Evolutionary conservation across 2,113 vertebrate genomes (phyloP), one percentile per base, ranked within the genome.

Genomic region (Crotalus horridus): DNA sequence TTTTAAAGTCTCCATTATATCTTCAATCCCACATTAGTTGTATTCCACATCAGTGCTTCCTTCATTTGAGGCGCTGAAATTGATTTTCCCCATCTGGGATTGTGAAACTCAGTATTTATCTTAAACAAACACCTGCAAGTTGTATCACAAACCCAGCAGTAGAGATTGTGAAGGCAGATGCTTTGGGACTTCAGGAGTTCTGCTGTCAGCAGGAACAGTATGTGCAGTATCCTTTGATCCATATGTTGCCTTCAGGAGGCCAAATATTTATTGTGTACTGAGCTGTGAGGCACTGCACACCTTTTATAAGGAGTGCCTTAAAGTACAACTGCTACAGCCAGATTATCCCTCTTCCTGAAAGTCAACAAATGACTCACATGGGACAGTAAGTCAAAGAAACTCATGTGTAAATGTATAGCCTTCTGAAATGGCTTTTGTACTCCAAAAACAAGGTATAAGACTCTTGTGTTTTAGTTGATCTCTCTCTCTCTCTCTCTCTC

Each of bases 1-100:
- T 94, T 93, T 85, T 89, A 90, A 56, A 90, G 94, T 55, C 94
- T 95, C 94, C 92, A 94, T 94, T 85, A 94, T 43, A 48, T 17
- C 6, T 58, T 90, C 69, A 92, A 1, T 48, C n/a, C 87, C 29
- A 58, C 29, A 87, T 93, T 93, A 94, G 51, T 86, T 93, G 86
- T 59, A 85, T 87, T 94, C 86, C 39, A 61, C 87, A 74, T 94
- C 95, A 94, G 33, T 87, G 93, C 92, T 58, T 94, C 61, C 89
- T n/a, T 93, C 93, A 90, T 74, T 94, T 89, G 1, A 1, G 81
- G 21, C 13, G 0, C 24, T 89, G 43, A 92, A 91, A 91, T 94
- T 93, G 90, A 93, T 92, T 95, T 94, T 93, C 53, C 54, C 92
- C 94, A 90, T 89, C 0, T 26, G 93, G 85, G 1, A 92, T 48